These are phyloP conservation scores for Pelecanus crispus DNA, from an alignment of 2,113 vertebrate genomes.

Conservation along the genomic window DNA sequence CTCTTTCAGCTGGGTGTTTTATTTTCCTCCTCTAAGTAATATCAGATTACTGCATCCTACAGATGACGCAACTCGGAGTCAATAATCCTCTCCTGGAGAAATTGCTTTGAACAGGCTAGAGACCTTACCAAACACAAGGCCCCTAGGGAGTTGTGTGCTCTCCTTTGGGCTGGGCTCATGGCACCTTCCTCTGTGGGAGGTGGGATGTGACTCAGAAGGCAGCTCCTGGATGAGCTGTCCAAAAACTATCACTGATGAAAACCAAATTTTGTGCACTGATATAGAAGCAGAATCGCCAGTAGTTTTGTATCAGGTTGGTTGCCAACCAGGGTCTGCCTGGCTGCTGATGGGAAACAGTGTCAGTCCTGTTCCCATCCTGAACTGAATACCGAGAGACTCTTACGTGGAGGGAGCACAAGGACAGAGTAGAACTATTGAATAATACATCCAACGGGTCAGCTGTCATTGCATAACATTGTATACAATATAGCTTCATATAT, in stretches of 20 bases:
- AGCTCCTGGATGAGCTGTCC: background rate
- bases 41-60: background rate
- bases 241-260: background rate
- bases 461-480: accelerated
- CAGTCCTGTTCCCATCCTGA: background rate
- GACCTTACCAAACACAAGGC: background rate
- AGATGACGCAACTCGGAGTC: background rate
- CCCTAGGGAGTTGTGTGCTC: background rate
- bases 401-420: accelerated
- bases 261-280: background rate
- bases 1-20: background rate
- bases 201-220: background rate
- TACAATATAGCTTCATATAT: background rate
- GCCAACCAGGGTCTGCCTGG: background rate
- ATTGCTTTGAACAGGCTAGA: background rate
- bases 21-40: background rate
- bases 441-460: no score
- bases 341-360: background rate
- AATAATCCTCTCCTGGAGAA: background rate
- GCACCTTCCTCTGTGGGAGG: background rate
- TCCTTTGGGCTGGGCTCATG: background rate
- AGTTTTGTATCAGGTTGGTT: background rate
- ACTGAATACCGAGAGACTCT: background rate
- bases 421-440: background rate
- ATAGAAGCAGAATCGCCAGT: background rate